A percentile compares a stretch with the other conserved stretches of the same genome.
These are phyloP conservation scores for Enteromius mattozi DNA, from an alignment of 2,797 vertebrate genomes.

Conservation along the genomic window DNA sequence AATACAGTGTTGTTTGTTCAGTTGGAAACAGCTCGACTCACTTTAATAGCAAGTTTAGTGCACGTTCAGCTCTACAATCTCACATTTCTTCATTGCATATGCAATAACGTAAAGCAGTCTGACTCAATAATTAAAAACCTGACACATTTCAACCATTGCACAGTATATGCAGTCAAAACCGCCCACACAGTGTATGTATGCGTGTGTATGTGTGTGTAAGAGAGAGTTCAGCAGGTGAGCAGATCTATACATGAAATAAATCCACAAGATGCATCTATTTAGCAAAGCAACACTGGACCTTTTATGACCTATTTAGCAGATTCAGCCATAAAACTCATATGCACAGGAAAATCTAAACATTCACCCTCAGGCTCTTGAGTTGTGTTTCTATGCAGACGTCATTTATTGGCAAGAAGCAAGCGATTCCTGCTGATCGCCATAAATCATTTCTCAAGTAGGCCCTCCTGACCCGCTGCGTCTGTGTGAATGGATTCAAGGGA, in stretches of 20 bases:
- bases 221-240: slow-evolving; percentile 5
- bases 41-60: not conserved
- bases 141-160: not conserved
- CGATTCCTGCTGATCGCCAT: slow-evolving; percentile 46
- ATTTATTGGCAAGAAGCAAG: slow-evolving; percentile 40
- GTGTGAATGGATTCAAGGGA: slow-evolving; percentile 6
- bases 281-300: slow-evolving; percentile 38
- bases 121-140: slow-evolving; percentile 6
- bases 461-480: not conserved
- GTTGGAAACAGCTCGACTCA: too few species aligned
- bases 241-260: slow-evolving; percentile 10
- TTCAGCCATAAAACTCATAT: slow-evolving; percentile 23
- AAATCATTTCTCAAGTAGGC: slow-evolving; percentile 47
- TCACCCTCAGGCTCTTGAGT: slow-evolving; percentile 1
- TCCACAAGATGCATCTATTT: slow-evolving; percentile 24
- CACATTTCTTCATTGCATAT: too few species aligned
- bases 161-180: not conserved
- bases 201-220: not conserved
- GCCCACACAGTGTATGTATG: not conserved
- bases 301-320: slow-evolving; percentile 44
- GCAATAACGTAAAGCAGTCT: not conserved
- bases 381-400: slow-evolving; percentile 2
- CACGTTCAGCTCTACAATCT: not conserved
- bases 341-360: slow-evolving; percentile 44
- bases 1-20: too few species aligned